These are phyloP conservation scores for Plumapathes pennacea DNA, from an alignment of 92 coral and sea anemone genomes.

Conservation along the genomic window DNA sequence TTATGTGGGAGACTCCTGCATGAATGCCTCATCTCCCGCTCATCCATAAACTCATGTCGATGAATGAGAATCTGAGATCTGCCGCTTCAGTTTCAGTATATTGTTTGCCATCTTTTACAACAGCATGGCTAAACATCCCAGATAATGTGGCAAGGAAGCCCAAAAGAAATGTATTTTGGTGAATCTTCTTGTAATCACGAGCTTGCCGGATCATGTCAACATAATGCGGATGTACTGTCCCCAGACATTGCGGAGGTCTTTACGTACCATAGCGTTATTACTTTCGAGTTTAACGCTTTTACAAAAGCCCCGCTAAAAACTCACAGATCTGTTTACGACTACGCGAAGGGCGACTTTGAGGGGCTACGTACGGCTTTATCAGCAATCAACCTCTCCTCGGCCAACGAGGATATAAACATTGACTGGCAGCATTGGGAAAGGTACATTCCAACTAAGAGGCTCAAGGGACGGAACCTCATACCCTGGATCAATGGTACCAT, in stretches of 20 bases:
- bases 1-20: no score
- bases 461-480: slow-evolving; percentile 39
- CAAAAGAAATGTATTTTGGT: no score
- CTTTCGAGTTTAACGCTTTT: slow-evolving; percentile 39
- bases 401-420: slow-evolving; percentile 23
- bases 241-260: slow-evolving; percentile 35
- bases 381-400: no score
- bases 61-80: no score
- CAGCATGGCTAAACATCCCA: no score
- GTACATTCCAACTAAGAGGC: slow-evolving; percentile 34
- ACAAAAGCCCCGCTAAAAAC: slow-evolving; percentile 29
- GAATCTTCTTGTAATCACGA: slow-evolving; percentile 57
- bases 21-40: no score
- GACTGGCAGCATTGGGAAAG: slow-evolving; percentile 50
- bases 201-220: slow-evolving; percentile 34
- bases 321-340: slow-evolving; percentile 44
- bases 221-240: slow-evolving; percentile 17
- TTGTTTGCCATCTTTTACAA: no score
- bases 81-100: no score
- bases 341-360: slow-evolving; percentile 40
- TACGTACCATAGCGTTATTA: slow-evolving; percentile 47
- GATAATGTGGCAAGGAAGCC: no score
- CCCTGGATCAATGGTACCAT: slow-evolving; percentile 60
- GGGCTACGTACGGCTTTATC: no score
- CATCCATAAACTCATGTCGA: no score